Conservation (phyloP, 1,140 invertebrate genomes). For the Bombus superbus region DNA sequence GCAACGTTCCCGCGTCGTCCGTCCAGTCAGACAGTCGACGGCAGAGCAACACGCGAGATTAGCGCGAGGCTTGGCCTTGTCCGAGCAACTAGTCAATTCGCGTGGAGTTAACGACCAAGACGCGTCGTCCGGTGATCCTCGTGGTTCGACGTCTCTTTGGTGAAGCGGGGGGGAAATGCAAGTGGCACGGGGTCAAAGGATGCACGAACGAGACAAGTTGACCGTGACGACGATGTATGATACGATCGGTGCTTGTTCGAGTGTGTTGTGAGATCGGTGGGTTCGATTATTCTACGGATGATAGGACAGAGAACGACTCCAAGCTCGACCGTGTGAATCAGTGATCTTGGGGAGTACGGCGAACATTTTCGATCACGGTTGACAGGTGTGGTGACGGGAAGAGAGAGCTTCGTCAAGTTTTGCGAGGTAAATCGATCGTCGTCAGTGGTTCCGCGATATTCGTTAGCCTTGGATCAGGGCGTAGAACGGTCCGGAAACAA, state of each 20-base stretch:
- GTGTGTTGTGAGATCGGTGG: constrained; percentile 23
- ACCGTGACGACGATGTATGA: not conserved
- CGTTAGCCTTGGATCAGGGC: constrained; percentile 15
- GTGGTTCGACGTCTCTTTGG: not conserved
- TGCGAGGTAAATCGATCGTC: constrained; percentile 15
- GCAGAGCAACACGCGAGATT: constrained; percentile 14
- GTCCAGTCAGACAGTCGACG: constrained; percentile 37
- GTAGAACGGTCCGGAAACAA: not conserved
- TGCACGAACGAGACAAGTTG: not conserved
- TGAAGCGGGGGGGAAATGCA: not conserved
- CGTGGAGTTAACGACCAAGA: not conserved
- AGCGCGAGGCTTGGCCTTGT: not conserved
- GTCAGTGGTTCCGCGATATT: not conserved
- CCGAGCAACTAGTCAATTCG: not conserved
- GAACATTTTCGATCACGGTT: not conserved
- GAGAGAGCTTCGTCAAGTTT: no score
- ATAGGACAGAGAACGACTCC: not conserved
- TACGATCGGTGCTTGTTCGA: not conserved
- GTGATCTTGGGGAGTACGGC: not conserved
- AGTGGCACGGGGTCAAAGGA: not conserved
- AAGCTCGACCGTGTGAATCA: not conserved
- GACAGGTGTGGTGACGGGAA: not conserved
- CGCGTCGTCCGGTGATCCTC: not conserved
- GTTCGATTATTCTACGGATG: not conserved
- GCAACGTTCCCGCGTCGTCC: constrained; percentile 42